A percentile compares a stretch with the other conserved stretches of the same genome.
Conservation (phyloP, 2,888 invertebrate genomes). For the Pomacea canaliculata region DNA sequence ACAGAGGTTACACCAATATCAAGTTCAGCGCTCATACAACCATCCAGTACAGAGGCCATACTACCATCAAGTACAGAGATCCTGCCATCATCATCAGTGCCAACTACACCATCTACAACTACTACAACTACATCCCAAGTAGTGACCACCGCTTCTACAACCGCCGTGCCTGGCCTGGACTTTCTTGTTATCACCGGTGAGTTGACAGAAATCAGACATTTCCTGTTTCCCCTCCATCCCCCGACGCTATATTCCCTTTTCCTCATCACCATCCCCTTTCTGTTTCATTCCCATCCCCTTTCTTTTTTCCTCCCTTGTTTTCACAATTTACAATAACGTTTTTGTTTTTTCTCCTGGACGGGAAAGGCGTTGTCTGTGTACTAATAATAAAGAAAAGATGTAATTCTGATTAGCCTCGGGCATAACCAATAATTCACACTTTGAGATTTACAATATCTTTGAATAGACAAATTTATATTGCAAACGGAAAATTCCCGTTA, state of each 20-base stretch:
- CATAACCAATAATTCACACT: too few relatives aligned
- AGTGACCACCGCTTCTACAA: background rate
- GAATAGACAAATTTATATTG: too few relatives aligned
- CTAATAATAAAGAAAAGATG: too few relatives aligned
- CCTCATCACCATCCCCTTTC: background rate
- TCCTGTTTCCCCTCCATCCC: background rate
- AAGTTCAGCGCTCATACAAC: too few relatives aligned
- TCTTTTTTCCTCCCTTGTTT: too few relatives aligned
- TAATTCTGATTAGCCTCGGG: too few relatives aligned
- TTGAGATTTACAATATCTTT: too few relatives aligned
- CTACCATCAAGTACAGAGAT: background rate
- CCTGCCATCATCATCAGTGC: background rate
- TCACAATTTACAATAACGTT: background rate
- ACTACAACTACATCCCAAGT: background rate
- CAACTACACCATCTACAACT: background rate
- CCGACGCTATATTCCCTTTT: background rate
- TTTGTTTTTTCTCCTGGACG: background rate
- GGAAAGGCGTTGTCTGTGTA: too few relatives aligned
- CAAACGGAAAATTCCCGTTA: too few relatives aligned
- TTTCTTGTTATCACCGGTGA: slow-evolving; percentile 17
- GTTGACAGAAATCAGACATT: background rate
- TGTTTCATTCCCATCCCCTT: too few relatives aligned
- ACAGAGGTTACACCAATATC: too few relatives aligned
- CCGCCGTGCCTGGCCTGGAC: background rate
- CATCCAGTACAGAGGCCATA: background rate